These are phyloP conservation scores for Brassicogethes aeneus DNA, from an alignment of 2,888 invertebrate genomes.

Conservation along the genomic window DNA sequence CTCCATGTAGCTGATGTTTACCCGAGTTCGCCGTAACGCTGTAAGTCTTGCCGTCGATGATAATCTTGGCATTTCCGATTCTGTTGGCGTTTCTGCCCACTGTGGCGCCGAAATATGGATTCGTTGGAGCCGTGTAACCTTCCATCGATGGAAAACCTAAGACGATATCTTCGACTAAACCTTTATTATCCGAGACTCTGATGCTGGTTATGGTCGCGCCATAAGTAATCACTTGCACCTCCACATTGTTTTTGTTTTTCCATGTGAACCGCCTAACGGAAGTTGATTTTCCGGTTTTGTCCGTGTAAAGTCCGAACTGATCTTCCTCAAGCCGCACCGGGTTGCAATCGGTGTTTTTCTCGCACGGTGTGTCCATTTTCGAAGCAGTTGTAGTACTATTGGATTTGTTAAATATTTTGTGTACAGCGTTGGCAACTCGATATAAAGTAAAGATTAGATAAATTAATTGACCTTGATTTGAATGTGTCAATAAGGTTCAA, in stretches of 20 bases:
- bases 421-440: no score
- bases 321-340: constrained; percentile 35
- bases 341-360: no score
- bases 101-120: constrained; percentile 82
- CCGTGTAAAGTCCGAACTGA: constrained; percentile 32
- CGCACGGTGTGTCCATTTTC: no score
- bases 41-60: constrained; percentile 57
- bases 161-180: constrained; percentile 65
- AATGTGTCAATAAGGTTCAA: no score
- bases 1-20: constrained; percentile 71
- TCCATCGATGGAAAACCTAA: constrained; percentile 76
- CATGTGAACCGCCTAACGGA: constrained; percentile 56
- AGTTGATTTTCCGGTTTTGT: constrained; percentile 34
- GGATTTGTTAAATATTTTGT: no score
- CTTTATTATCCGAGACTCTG: constrained; percentile 65
- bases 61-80: constrained; percentile 62
- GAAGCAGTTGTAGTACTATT: no score
- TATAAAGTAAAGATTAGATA: no score
- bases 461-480: no score
- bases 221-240: constrained; percentile 65
- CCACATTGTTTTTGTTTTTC: constrained; percentile 55
- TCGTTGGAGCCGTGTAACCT: constrained; percentile 58
- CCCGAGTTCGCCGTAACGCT: constrained; percentile 64
- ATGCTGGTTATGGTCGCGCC: constrained; percentile 82
- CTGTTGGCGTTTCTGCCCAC: constrained; percentile 83